Evolutionary conservation across 1,140 invertebrate species (phyloP), one percentile per base, ranked within the genome.

Genomic region (Marisa cornuarietis): DNA sequence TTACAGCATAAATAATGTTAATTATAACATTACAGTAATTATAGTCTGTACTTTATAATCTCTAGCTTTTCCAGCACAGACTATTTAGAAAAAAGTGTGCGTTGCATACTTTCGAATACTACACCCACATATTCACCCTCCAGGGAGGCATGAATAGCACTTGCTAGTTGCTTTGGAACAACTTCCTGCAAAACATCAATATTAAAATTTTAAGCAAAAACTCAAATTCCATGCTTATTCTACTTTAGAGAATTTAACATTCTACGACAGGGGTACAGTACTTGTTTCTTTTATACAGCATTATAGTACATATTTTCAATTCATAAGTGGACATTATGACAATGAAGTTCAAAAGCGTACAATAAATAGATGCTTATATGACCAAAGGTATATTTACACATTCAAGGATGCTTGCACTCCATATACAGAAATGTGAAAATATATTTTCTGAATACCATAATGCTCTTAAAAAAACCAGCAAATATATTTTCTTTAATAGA

Each of bases 71-170:
- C 31, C 31, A 42, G 6, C 31, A 42, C 31, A 42, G 31, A 42
- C 31, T 42, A 42, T 42, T 42, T 42, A 42, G 6, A 42, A 42
- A 42, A 42, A 42, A 42, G 6, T 42, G 31, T 42, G 6, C 31
- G 0, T 42, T 42, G n/a, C 88, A 86, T 85, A 90, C 89, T 87
- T 87, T 90, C 88, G 69, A 89, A 81, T 13, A 89, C 80, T 61
- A 85, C 66, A 49, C 88, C 89, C 13, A 87, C 51, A 81, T 87
- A 90, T 66, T 89, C 88, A 14, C 88, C 89, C 42, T 86, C 84
- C 14, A 52, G 51, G 14, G 89, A 90, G 22, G 86, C 83, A 75
- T 88, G 85, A 84, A 85, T 85, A 74, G 88, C 86, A 54, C 68
- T 84, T 31, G 85, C 82, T 65, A 88, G 78, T 73, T 83, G 24